These are phyloP conservation scores for Eupsilia transversa DNA, from an alignment of 2,888 invertebrate species.

Conservation along the genomic window DNA sequence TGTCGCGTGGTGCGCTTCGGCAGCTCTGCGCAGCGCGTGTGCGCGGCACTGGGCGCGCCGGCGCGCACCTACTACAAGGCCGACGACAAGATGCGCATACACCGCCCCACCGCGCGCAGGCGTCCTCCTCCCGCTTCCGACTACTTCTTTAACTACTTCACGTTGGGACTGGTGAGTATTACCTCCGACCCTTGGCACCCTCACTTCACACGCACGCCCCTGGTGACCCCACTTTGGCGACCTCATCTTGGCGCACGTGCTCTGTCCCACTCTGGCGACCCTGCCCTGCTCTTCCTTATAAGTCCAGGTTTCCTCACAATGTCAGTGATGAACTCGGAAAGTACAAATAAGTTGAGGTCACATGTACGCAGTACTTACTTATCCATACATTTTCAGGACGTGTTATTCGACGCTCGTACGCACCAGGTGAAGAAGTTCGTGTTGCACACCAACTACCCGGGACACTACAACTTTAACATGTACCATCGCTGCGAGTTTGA, in stretches of 20 bases:
- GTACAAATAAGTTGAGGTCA: too few relatives aligned
- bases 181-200: too few relatives aligned
- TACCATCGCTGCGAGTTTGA: slow-evolving; percentile 98
- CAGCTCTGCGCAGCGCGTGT: slow-evolving; percentile 96
- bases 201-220: too few relatives aligned
- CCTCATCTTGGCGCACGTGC: not conserved
- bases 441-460: slow-evolving; percentile 99
- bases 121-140: slow-evolving; percentile 95
- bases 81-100: slow-evolving; percentile 99
- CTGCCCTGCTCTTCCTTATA: too few relatives aligned
- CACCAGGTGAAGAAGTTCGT: slow-evolving; percentile 99
- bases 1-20: slow-evolving; percentile 95
- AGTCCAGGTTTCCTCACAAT: too few relatives aligned
- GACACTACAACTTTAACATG: slow-evolving; percentile 99
- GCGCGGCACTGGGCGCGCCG: slow-evolving; percentile 97
- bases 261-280: too few relatives aligned
- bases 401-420: slow-evolving; percentile 98
- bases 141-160: slow-evolving; percentile 79
- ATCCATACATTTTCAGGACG: slow-evolving; percentile 92
- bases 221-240: too few relatives aligned
- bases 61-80: slow-evolving; percentile 97
- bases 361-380: too few relatives aligned
- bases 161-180: slow-evolving; percentile 23
- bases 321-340: too few relatives aligned
- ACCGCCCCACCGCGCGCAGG: slow-evolving; percentile 95